Evolutionary conservation across 2,888 invertebrate genomes (phyloP), one percentile per base, ranked within the genome.

Genomic region (Cistogaster globosa): DNA sequence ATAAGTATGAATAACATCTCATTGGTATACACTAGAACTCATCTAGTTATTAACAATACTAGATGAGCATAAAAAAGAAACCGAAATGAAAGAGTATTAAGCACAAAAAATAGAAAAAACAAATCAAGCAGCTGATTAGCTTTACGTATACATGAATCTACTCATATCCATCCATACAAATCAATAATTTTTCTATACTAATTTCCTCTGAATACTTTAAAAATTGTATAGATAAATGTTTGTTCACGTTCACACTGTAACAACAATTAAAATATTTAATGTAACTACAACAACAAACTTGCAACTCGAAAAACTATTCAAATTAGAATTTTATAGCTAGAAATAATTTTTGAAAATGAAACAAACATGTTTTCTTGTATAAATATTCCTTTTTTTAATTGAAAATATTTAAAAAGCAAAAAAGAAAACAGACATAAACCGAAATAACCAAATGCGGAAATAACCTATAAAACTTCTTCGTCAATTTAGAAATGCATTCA

Each of bases 91-190:
- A 36, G 55, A 57, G 22, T 42, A 69, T 36, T 65, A 42, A 69
- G 20, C 42, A 77, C 45, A 63, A n/a, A 38, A 72, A 16, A 58
- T 68, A 53, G 68, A 57, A 57, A 57, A 57, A 62, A 63, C 68
- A 75, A 75, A 51, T 75, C 57, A 68, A 83, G 79, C 83, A 83
- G 83, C 83, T 83, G 83, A 83, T 83, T 76, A 62, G 55, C 53
- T 74, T 20, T 2, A 51, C 14, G n/a, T 16, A 51, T 38, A 65
- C 45, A 65, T 20, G 32, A 45, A 65, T 18, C 6, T 42, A 18
- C 3, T 48, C 45, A 58, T 58, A 16, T 48, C 14, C 16, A 48
- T 16, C 9, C 45, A 48, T 48, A 42, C 45, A 48, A 48, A 16
- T 16, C 45, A 48, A 48, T 16, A 14, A 48, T 16, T 48, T 48